phyloP scores from a whole-genome alignment of 2,888 invertebrate genomes.

The Iphiclides podalirius region DNA sequence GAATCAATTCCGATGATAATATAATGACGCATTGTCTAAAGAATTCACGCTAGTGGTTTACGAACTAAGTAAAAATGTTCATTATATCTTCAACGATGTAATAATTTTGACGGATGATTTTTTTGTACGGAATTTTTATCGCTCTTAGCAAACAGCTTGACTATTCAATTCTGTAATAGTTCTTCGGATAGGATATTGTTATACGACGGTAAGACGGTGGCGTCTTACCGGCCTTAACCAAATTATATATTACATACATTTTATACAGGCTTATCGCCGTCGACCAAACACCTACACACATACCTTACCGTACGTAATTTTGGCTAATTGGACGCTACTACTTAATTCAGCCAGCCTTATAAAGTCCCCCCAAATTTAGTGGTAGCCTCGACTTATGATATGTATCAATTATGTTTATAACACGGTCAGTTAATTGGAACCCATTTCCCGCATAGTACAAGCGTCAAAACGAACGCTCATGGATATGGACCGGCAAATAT shows the following conservation, averaged over 20 bases:
- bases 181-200: no score
- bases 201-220: no score
- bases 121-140: no score
- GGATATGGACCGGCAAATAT: conserved; percentile 3
- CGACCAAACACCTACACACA: neutral
- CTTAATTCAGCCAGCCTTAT: neutral
- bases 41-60: conserved; percentile 5
- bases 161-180: no score
- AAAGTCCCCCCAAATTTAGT: neutral
- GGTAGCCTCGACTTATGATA: neutral
- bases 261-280: neutral
- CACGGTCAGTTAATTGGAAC: neutral
- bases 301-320: neutral
- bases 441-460: neutral
- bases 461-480: neutral
- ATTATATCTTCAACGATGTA: neutral
- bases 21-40: conserved; percentile 9
- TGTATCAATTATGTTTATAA: neutral
- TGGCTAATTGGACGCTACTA: neutral
- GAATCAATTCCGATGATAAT: conserved; percentile 17
- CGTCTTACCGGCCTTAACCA: no score
- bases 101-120: no score
- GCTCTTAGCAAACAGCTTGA: no score
- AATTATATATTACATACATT: no score
- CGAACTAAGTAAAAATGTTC: neutral